Evolutionary conservation across 2,113 vertebrate species (phyloP).

Genomic region (Capricornis sumatraensis): DNA sequence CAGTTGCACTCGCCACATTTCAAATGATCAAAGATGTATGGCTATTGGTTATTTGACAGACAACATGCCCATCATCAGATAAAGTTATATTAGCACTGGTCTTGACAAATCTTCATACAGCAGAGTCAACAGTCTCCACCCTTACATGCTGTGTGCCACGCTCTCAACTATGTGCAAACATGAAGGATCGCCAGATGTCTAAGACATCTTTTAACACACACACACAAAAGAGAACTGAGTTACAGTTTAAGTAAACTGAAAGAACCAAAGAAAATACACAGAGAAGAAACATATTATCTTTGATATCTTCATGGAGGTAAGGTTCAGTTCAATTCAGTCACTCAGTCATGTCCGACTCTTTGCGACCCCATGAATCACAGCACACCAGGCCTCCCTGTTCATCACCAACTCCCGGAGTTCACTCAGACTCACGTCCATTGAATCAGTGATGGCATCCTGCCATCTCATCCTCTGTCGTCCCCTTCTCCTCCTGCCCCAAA

Average conservation of each 20-base stretch:
- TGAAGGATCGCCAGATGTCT: background rate
- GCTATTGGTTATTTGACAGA: background rate
- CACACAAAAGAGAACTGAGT: background rate
- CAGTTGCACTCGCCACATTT: background rate
- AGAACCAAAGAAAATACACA: background rate
- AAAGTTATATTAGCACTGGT: background rate
- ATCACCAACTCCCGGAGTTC: background rate
- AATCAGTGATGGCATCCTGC: background rate
- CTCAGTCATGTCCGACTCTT: background rate
- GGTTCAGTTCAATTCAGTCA: background rate
- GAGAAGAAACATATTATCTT: background rate
- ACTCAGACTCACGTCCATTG: background rate
- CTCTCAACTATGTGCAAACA: background rate
- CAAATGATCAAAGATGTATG: background rate
- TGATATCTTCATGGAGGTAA: background rate
- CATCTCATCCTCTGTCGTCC: background rate
- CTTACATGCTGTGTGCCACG: background rate
- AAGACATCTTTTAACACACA: background rate
- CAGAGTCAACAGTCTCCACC: background rate
- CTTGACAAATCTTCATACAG: background rate
- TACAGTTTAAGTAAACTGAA: background rate
- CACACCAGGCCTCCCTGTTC: accelerated
- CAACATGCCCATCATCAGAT: background rate
- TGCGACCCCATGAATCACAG: background rate
- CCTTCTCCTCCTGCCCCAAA: background rate